Evolutionary conservation across 2,797 vertebrate species (phyloP).

Genomic region (Nannoperca obscura): DNA sequence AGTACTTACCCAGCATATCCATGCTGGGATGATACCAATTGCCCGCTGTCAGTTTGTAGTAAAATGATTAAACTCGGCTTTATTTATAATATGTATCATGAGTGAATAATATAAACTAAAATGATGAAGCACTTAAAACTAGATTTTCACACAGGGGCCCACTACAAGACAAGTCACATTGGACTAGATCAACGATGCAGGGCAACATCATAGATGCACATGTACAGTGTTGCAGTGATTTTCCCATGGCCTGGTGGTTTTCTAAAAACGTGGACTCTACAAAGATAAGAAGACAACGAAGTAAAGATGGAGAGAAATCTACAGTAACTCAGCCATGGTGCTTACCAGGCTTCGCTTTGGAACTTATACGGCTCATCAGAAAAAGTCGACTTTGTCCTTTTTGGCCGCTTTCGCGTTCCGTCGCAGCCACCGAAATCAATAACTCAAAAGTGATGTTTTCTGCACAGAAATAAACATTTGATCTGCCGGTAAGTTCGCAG

Average conservation of each 20-base stretch:
- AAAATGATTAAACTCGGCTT: neutral
- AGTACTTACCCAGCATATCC: neutral
- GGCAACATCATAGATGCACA: neutral
- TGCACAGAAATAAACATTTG: neutral
- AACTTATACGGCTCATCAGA: neutral
- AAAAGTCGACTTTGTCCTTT: constrained; percentile 54
- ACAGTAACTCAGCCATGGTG: rapidly evolving
- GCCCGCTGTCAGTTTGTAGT: neutral
- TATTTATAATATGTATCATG: neutral
- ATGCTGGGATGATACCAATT: neutral
- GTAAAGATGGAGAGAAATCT: too few species aligned
- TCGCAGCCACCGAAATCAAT: constrained; percentile 4
- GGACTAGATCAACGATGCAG: neutral
- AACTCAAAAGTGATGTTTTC: constrained; percentile 26
- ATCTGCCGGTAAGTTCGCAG: constrained; percentile 24
- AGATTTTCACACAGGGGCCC: neutral
- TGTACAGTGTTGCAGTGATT: neutral
- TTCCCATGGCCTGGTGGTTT: too few species aligned
- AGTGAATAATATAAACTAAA: neutral
- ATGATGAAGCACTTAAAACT: neutral
- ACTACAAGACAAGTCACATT: neutral
- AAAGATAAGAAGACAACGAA: neutral
- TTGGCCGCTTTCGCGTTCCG: constrained; percentile 68
- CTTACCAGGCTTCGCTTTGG: neutral
- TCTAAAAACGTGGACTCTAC: neutral